Percentiles rank a stretch among this genome's conserved stretches.
These are phyloP conservation scores for Rhaphigaster nebulosa DNA, from an alignment of 2,888 invertebrate species.

Conservation along the genomic window DNA sequence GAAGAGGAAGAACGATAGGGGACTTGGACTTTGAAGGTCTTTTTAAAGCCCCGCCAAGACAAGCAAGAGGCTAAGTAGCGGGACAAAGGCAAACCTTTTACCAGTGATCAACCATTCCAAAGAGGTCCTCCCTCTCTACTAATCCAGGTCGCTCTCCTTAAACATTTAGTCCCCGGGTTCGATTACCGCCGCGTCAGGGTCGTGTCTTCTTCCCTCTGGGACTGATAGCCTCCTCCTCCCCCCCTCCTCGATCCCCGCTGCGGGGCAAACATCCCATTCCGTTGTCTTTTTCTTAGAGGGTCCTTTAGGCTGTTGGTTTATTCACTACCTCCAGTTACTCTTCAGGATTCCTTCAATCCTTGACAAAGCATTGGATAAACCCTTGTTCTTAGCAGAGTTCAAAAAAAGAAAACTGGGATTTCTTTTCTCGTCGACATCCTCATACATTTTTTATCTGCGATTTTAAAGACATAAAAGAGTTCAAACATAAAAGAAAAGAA, in stretches of 20 bases:
- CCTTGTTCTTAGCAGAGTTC: background rate
- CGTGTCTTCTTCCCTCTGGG: background rate
- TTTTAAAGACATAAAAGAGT: background rate
- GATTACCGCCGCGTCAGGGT: slow-evolving; percentile 30
- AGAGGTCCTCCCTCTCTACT: background rate
- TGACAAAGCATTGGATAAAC: slow-evolving; percentile 22
- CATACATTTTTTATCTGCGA: background rate
- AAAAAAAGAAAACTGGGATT: background rate
- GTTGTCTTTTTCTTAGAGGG: slow-evolving; percentile 29
- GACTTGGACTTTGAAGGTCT: background rate
- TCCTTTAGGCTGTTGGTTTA: slow-evolving; percentile 15
- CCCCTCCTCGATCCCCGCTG: background rate
- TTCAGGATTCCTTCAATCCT: slow-evolving; percentile 25
- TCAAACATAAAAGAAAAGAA: background rate
- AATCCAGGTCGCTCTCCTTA: slow-evolving; percentile 27
- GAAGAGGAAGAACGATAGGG: too few species aligned
- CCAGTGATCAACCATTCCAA: slow-evolving; percentile 47
- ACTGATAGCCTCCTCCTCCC: background rate
- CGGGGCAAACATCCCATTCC: background rate
- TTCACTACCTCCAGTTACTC: slow-evolving; percentile 11
- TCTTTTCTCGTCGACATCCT: background rate
- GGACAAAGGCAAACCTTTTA: background rate
- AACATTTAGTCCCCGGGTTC: slow-evolving; percentile 47
- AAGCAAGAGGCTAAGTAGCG: background rate
- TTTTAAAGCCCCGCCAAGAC: background rate